Base-by-base conservation (phyloP, 2,113 vertebrate species). In the Leucopternis melanops region DNA sequence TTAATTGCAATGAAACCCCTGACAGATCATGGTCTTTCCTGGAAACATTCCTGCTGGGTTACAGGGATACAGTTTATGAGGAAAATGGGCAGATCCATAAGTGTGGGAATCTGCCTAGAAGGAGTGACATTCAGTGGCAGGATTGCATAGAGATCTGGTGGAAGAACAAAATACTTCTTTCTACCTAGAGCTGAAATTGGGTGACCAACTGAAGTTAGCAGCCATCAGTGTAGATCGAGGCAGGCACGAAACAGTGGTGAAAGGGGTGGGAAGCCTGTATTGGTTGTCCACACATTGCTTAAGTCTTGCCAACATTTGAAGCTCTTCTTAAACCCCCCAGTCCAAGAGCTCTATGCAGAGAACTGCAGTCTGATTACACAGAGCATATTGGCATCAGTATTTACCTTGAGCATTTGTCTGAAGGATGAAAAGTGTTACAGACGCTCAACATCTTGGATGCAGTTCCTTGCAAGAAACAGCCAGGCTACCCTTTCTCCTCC, bases 301-400 rank as follows among this genome's bases (percentile, higher is more conserved):
- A 65, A 74, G 44, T 49, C 79, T 67, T 74, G 65, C 42, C 38
- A 90, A 70, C 27, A 62, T 27, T 71, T 86, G 49, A 62, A 62
- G 16, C 52, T 74, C 72, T 66, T 45, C 42, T 81, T 52, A 86
- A 95, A 59, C 1, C 32, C 25, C 55, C 26, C 13, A 55, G 42
- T 26, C 47, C 25, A 45, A 73, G 59, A 89, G 32, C n/a, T 49
- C 29, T 34, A 1, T 27, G 55, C 50, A 88, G 83, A 52, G 72
- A 66, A 16, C n/a, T 74, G 80, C 77, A 44, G n/a, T 50, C 75
- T 67, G 86, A 74, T 95, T 62, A 26, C 26, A 47, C 29, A 90
- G 82, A 92, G 42, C 74, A 92, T 73, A 78, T 29, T 78, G 75
- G 69, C 87, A 97, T 86, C 92, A 67, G 90, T 90, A 66, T 70